phyloP scores from a whole-genome alignment of 2,797 vertebrate species.

The Sciaenops ocellatus region DNA sequence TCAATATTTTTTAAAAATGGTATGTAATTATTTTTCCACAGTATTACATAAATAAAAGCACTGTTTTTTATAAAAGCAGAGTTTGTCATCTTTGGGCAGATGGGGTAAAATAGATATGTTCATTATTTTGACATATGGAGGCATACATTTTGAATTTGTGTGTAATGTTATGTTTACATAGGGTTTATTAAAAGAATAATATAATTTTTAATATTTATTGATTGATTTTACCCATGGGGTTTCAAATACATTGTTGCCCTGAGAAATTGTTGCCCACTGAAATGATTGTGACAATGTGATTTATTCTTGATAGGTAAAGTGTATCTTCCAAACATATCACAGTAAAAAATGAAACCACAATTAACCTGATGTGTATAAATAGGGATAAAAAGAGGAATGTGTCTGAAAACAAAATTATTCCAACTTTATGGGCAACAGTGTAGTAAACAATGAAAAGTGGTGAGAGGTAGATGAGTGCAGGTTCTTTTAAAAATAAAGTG shows the following conservation, averaged over 20 bases:
- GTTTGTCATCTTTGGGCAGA: conserved; percentile 24
- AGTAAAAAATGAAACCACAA: no score
- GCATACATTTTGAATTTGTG: no score
- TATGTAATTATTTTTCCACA: conserved; percentile 93
- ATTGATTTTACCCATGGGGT: background rate
- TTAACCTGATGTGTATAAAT: no score
- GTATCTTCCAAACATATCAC: no score
- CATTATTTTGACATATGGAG: background rate
- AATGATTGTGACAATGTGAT: no score
- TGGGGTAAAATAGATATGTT: background rate
- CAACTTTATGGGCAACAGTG: no score
- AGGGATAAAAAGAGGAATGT: no score
- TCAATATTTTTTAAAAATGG: conserved; percentile 90
- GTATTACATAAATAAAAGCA: conserved; percentile 92
- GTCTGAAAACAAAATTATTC: no score
- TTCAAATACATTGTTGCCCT: no score
- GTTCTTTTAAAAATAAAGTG: background rate
- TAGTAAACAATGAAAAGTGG: background rate
- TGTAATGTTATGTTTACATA: background rate
- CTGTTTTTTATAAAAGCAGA: conserved; percentile 84
- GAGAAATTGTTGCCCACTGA: no score
- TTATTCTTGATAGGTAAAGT: no score
- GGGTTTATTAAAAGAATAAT: background rate
- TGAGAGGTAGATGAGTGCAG: background rate
- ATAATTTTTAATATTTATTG: background rate